Percentiles rank a stretch among this genome's conserved stretches.
These are phyloP conservation scores for Microplitis mediator DNA, from an alignment of 1,140 invertebrate species.

Conservation along the genomic window DNA sequence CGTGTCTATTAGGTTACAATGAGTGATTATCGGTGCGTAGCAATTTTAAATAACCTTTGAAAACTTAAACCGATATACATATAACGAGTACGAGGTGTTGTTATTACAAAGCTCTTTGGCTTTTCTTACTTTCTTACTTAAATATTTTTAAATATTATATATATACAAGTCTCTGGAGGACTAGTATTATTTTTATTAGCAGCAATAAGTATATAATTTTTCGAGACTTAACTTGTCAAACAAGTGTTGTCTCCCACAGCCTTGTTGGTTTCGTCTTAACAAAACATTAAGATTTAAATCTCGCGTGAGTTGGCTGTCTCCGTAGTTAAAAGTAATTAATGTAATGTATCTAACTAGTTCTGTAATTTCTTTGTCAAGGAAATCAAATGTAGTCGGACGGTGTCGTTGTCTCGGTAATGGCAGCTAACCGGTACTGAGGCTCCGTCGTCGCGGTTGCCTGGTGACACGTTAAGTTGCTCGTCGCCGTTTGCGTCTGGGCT, in stretches of 20 bases:
- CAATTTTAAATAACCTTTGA: background rate
- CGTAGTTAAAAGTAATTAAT: background rate
- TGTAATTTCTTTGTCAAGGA: background rate
- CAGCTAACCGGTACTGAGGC: conserved; percentile 64
- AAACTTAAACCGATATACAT: conserved; percentile 10
- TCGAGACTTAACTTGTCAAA: conserved; percentile 8
- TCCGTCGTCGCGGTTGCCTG: conserved; percentile 42
- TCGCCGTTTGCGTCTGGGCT: background rate
- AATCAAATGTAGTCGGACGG: conserved; percentile 71
- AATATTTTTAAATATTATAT: too few relatives aligned
- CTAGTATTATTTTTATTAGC: too few relatives aligned
- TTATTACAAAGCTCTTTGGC: too few relatives aligned
- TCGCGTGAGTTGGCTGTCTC: background rate
- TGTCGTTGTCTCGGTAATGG: conserved; percentile 69
- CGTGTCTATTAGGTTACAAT: conserved; percentile 17
- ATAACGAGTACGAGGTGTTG: background rate
- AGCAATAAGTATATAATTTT: background rate
- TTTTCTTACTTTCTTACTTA: too few relatives aligned
- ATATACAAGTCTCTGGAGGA: too few relatives aligned
- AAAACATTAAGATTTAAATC: background rate
- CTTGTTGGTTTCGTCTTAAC: background rate
- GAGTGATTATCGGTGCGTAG: conserved; percentile 1
- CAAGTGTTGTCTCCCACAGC: conserved; percentile 1
- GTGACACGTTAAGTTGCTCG: conserved; percentile 27
- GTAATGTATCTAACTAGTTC: background rate